Evolutionary conservation across 1,140 invertebrate genomes (phyloP), one percentile per base, ranked within the genome.

Genomic region (Polypedilum vanderplanki): DNA sequence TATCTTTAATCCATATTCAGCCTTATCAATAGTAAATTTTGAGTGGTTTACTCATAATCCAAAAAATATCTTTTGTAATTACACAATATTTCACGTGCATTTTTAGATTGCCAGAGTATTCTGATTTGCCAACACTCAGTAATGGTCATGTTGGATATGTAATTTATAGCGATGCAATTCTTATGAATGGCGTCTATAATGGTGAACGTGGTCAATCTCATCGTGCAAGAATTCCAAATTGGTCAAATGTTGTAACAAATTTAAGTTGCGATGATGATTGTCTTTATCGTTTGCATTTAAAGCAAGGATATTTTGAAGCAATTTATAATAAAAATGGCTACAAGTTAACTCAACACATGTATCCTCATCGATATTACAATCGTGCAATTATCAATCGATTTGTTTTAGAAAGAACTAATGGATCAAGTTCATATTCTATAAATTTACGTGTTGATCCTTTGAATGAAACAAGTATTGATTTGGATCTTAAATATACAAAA

Each of bases 331-430:
- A 18, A 20, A 22, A 22, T 82, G 83, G 1, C 76, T 81, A 0
- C 85, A 22, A 10, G 5, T 83, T 85, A 0, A 83, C 81, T 0
- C 84, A 85, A 73, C 81, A 82, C 76, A 82, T 85, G 18, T 85
- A 81, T 74, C 84, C 84, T 5, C 84, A 85, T 77, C 80, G 81
- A 76, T 85, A 78, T 75, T 85, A 85, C 73, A 84, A 83, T 3
- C 82, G 84, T 75, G 81, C 83, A 20, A 84, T 85, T 75, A 78
- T 85, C 9, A 85, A 85, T 78, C 84, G 84, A 75, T 84, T 85
- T 10, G 18, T 18, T 70, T 18, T 18, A 18, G 65, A 70, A 20
- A n/a, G 17, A 22, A 8, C 65, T 8, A 4, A n/a, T 20, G 1
- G 1, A 4, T 7, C 4, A 70, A 9, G 7, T 10, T 4, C 15